These are phyloP conservation scores for Prostheceraeus crozeri DNA, from an alignment of 2,888 invertebrate species.

Conservation along the genomic window DNA sequence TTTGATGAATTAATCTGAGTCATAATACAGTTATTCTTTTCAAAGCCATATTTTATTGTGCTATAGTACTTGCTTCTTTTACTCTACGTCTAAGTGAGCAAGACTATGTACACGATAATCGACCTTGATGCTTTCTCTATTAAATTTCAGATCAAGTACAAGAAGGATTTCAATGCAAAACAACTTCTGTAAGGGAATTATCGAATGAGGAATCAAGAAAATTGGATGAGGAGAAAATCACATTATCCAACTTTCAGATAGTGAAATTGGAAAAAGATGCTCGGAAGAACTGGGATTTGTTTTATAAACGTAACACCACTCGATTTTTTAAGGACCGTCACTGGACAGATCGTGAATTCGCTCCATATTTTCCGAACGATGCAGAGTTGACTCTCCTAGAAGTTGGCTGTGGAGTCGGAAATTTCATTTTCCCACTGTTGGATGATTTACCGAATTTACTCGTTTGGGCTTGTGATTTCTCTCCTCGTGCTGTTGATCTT, in stretches of 20 bases:
- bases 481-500: constrained; percentile 77
- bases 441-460: constrained; percentile 69
- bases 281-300: constrained; percentile 84
- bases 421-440: constrained; percentile 82
- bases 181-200: too few relatives aligned
- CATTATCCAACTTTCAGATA: constrained; percentile 67
- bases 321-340: constrained; percentile 88
- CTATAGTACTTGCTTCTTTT: too few relatives aligned
- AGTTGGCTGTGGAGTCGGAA: constrained; percentile 92
- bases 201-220: background rate
- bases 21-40: too few relatives aligned
- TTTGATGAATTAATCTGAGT: too few relatives aligned
- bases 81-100: too few relatives aligned
- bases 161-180: too few relatives aligned
- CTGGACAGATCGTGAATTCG: constrained; percentile 93
- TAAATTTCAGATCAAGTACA: too few relatives aligned
- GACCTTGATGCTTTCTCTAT: constrained; percentile 1
- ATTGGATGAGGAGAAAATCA: constrained; percentile 9
- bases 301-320: constrained; percentile 86
- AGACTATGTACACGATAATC: too few relatives aligned
- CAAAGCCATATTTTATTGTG: too few relatives aligned
- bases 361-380: constrained; percentile 31
- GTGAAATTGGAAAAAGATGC: constrained; percentile 72
- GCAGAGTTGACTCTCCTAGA: constrained; percentile 62
- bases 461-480: constrained; percentile 80